Conservation (phyloP, 64 coral and sea anemone genomes). For the Pocillopora damicornis region DNA sequence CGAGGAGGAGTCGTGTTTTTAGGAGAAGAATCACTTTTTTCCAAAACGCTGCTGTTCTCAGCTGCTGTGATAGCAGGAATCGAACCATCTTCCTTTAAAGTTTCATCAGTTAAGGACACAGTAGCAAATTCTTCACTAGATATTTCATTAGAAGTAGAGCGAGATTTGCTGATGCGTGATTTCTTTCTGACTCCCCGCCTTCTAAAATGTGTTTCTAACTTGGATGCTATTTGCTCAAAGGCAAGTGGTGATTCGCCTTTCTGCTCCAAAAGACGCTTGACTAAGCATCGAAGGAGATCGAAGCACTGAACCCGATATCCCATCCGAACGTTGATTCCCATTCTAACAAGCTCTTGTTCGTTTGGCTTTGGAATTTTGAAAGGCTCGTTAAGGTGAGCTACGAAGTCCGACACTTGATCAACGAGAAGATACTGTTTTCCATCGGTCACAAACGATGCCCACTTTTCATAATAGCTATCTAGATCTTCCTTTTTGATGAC, state of each 20-base stretch:
- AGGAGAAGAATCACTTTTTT: neutral
- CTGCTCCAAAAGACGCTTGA: conserved; percentile 21
- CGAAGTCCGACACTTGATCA: conserved; percentile 61
- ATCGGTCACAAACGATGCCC: conserved; percentile 51
- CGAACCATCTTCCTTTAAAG: no score
- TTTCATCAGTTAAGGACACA: neutral
- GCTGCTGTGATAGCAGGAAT: neutral
- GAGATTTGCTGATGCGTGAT: conserved; percentile 16
- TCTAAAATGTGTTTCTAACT: conserved; percentile 37
- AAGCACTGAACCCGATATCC: conserved; percentile 61
- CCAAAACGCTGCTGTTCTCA: neutral
- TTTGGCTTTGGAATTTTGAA: conserved; percentile 58
- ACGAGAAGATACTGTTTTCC: conserved; percentile 65
- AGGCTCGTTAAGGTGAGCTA: conserved; percentile 59
- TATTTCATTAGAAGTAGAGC: conserved; percentile 17
- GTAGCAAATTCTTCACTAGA: neutral
- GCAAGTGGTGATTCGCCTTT: conserved; percentile 23
- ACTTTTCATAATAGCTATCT: conserved; percentile 77
- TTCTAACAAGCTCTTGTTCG: conserved; percentile 51
- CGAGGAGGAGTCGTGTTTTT: neutral
- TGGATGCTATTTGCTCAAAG: conserved; percentile 40
- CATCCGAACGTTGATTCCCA: conserved; percentile 56
- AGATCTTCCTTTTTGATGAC: conserved; percentile 74
- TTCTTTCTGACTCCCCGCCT: conserved; percentile 27
- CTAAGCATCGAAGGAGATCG: conserved; percentile 54